Evolutionary conservation across 2,113 vertebrate species (phyloP).

Genomic region (Myanophis thanlyinensis): DNA sequence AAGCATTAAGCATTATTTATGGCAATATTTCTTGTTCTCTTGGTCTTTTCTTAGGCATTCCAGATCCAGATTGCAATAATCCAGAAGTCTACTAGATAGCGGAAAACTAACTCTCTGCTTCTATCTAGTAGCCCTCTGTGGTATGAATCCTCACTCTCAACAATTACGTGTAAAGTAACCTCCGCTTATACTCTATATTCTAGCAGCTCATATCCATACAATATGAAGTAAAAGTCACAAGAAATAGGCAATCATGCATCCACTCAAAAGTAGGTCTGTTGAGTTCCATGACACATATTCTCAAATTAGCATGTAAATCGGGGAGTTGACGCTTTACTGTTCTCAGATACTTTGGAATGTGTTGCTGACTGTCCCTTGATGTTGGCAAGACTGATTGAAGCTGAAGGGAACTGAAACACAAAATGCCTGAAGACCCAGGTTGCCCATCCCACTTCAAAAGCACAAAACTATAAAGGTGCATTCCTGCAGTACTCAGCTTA

Average conservation of each 20-base stretch:
- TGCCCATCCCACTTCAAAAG: not conserved
- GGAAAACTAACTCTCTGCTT: not conserved
- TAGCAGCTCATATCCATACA: not conserved
- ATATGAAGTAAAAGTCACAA: not conserved
- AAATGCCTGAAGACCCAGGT: not conserved
- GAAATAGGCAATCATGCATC: not conserved
- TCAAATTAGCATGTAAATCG: not conserved
- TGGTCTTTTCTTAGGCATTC: not conserved
- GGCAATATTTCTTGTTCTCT: not conserved
- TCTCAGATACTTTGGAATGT: not conserved
- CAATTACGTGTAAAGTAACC: not conserved
- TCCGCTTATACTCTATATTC: not conserved
- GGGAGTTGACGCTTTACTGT: not conserved
- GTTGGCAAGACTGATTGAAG: not conserved
- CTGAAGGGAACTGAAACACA: not conserved
- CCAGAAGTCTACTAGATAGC: not conserved
- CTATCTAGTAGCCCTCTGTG: not conserved
- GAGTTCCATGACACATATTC: not conserved
- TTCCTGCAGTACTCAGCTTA: no score
- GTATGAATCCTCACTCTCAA: not conserved
- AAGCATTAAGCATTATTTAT: not conserved
- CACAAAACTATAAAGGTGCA: not conserved
- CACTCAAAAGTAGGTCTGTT: not conserved
- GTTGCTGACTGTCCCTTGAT: not conserved
- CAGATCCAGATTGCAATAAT: not conserved